Base-by-base conservation (phyloP, 2,113 vertebrate genomes). In the Cinclus cinclus region DNA sequence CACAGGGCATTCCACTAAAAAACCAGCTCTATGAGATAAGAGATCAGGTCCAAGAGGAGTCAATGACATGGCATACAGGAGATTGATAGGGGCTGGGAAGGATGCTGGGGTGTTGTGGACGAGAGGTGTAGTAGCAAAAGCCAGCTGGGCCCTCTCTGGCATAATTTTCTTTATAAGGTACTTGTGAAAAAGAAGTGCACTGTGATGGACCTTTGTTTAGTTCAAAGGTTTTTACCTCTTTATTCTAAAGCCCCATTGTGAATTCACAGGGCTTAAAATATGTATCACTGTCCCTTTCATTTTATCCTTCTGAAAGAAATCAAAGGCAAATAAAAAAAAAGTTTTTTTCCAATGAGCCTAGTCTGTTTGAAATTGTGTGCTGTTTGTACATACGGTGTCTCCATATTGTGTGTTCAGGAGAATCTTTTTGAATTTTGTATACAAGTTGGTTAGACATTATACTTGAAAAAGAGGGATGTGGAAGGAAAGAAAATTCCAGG, bases 211-310 rank as follows among this genome's bases (percentile, higher is more conserved):
- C 98, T 99, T 99, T 99, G 98, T 99, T 98, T 98, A 99, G 99
- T 99, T 99, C 99, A 99, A 99, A 99, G 98, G 98, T 98, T 98
- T 98, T 96, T 98, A 98, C 98, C 98, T 99, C 98, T 99, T 99
- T 99, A 99, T 99, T 99, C 98, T 98, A 98, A 98, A 99, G 98
- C 98, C 98, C 98, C 98, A 99, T 99, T 99, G 98, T 99, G 99
- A 99, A 99, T 98, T 98, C 98, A 98, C 95, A 97, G 98, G 98
- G 97, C 98, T 98, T 99, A 98, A 99, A 99, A 99, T 99, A 99
- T 99, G 99, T 99, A 99, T 99, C 98, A 98, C 98, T 99, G 99
- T 99, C 99, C 98, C 98, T 99, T 99, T 99, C 98, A 98, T 99
- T 99, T 98, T 98, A 98, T 98, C 98, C 98, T 98, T 98, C 98